These are phyloP conservation scores for Gadopsis bispinosus DNA, from an alignment of 2,797 vertebrate genomes.

Conservation along the genomic window DNA sequence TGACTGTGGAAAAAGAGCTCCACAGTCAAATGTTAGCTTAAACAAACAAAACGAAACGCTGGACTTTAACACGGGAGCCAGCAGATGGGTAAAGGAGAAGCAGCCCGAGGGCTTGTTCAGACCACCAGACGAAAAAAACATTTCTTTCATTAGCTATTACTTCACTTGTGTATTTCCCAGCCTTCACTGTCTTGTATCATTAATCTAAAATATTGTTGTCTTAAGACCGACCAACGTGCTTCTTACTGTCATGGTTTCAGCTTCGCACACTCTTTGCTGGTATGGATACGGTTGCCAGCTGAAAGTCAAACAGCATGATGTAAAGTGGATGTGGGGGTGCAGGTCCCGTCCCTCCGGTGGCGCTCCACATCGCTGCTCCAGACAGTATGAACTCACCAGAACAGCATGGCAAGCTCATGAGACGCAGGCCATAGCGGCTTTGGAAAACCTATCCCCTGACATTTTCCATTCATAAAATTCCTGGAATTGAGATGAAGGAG, in stretches of 20 bases:
- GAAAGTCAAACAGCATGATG: slow-evolving; percentile 36
- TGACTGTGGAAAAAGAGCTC: neutral
- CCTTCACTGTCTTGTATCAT: slow-evolving; percentile 25
- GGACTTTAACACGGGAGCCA: slow-evolving; percentile 17
- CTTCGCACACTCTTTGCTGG: neutral
- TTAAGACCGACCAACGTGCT: slow-evolving; percentile 2
- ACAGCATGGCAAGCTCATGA: slow-evolving; percentile 72
- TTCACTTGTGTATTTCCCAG: slow-evolving; percentile 50
- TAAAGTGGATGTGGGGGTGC: slow-evolving; percentile 36
- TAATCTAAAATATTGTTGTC: slow-evolving; percentile 18
- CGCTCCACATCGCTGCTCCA: slow-evolving; percentile 43
- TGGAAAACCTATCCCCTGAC: slow-evolving; percentile 78
- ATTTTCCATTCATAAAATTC: slow-evolving; percentile 85
- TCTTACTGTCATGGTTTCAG: neutral
- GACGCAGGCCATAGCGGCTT: slow-evolving; percentile 68
- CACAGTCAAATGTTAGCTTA: slow-evolving; percentile 3
- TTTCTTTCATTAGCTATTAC: slow-evolving; percentile 24
- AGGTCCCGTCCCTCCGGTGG: slow-evolving; percentile 31
- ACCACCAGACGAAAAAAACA: slow-evolving; percentile 11
- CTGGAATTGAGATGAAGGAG: slow-evolving; percentile 75
- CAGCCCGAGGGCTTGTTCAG: slow-evolving; percentile 9
- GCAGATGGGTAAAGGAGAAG: slow-evolving; percentile 31
- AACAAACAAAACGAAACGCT: slow-evolving; percentile 10
- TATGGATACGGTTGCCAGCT: slow-evolving; percentile 2
- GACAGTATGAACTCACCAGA: slow-evolving; percentile 72